phyloP scores from a whole-genome alignment of 1,140 invertebrate species.

The Caerostris extrusa region DNA sequence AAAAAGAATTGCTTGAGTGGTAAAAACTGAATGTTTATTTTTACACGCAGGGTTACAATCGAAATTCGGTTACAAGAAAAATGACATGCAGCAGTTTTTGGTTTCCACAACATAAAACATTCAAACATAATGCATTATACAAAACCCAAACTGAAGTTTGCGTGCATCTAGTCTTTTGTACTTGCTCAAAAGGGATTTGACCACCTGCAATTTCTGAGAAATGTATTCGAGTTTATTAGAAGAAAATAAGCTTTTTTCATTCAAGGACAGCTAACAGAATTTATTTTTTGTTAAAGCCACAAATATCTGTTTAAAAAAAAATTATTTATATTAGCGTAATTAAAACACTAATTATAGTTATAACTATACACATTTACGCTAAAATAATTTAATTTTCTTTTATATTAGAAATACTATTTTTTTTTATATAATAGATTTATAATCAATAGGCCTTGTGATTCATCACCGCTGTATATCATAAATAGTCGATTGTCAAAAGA shows the following conservation, averaged over 20 bases:
- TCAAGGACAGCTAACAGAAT: too few species aligned
- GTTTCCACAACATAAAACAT: neutral
- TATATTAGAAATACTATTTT: too few species aligned
- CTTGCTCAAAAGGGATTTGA: neutral
- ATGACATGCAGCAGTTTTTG: neutral
- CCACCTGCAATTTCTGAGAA: neutral
- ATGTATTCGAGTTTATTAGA: neutral
- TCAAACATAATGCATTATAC: slow-evolving; percentile 22
- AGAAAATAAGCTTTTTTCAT: neutral
- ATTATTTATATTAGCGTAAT: too few species aligned
- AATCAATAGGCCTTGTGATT: too few species aligned
- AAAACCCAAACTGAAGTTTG: neutral
- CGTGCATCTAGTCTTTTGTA: neutral
- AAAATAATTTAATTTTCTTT: too few species aligned
- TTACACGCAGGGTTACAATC: neutral
- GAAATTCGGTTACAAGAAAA: neutral
- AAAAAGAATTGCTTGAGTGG: neutral
- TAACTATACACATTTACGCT: too few species aligned
- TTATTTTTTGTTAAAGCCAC: too few species aligned
- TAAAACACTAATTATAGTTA: too few species aligned
- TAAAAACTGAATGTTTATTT: neutral
- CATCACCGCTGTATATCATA: too few species aligned
- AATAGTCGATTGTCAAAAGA: too few species aligned
- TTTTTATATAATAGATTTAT: too few species aligned
- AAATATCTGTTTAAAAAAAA: too few species aligned